Conservation (phyloP, 2,113 vertebrate genomes). For the Agapornis roseicollis region DNA sequence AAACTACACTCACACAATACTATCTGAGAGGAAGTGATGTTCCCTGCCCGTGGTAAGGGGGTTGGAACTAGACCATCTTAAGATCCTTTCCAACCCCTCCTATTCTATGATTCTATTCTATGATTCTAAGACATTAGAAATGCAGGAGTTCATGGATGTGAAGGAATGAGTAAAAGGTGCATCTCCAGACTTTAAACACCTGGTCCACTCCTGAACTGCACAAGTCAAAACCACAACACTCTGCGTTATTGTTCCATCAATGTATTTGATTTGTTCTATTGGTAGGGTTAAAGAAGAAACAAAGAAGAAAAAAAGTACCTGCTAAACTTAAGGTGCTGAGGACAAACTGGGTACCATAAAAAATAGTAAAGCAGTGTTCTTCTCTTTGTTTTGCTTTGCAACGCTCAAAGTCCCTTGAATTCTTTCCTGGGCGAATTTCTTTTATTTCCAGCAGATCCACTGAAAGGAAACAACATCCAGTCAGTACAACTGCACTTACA, state of each 20-base stretch:
- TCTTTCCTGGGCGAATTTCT: slow-evolving; percentile 90
- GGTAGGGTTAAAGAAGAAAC: background rate
- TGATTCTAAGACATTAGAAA: background rate
- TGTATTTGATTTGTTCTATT: background rate
- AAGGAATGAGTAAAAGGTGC: background rate
- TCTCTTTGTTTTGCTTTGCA: slow-evolving; percentile 86
- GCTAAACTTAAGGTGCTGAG: slow-evolving; percentile 92
- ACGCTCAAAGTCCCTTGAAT: slow-evolving; percentile 93
- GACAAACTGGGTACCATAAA: slow-evolving; percentile 92
- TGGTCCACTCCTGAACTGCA: background rate
- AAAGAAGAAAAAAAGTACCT: slow-evolving; percentile 70
- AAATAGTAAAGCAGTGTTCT: slow-evolving; percentile 88
- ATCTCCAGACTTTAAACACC: background rate
- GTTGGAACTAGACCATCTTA: too few species aligned
- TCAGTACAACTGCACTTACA: background rate
- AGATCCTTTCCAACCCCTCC: too few species aligned
- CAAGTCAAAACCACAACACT: background rate
- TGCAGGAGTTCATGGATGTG: background rate
- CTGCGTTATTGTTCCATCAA: background rate
- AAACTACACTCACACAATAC: fast-evolving
- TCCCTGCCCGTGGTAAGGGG: too few species aligned
- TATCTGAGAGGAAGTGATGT: background rate
- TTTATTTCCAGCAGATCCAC: slow-evolving; percentile 95
- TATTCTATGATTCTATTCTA: too few species aligned
- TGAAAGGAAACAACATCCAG: slow-evolving; percentile 64